Evolutionary conservation across 2,797 vertebrate species (phyloP), one percentile per base, ranked within the genome.

Genomic region (Eulemur coronatus): DNA sequence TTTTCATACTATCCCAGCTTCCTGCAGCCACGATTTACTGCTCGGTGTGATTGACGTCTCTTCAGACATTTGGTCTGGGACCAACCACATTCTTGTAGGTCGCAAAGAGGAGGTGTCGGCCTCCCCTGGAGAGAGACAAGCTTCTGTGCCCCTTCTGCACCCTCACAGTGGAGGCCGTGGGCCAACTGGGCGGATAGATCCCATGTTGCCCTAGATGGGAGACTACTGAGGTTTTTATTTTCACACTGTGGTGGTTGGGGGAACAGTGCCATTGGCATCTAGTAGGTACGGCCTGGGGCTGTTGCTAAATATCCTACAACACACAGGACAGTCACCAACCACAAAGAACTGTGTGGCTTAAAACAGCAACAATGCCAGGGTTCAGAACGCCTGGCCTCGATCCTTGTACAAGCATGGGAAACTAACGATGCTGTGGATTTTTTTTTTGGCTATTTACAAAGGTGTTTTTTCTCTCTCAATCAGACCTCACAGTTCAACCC

Each of bases 361-460:
- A 20, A 13, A 20, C 0, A 9, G 3, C 41, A 11, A 1, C 1
- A 43, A 14, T 8, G 41, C 26, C 2, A 0, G 55, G 57, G 28
- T 38, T 26, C 6, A 43, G 38, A 13, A 48, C 0, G 33, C 33
- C 26, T 14, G n/a, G 48, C 22, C 65, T 35, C 35, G 7, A 14
- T 15, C 81, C 35, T 73, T 33, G 11, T 20, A 22, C 10, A 85
- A 33, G 6, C 22, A 1, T 0, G 0, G 30, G 59, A 76, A 76
- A n/a, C 48, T 80, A 14, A 72, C 61, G 2, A 35, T 1, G 30
- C 22, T 69, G 22, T 41, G 52, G 26, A 15, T 26, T 8, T 4
- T 26, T 52, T 52, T 35, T 35, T 12, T 35, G 4, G 63, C 46
- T 57, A 5, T 59, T 89, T 52, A 17, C 18, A 55, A 28, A 80